Evolutionary conservation across 2,888 invertebrate genomes (phyloP), one percentile per base, ranked within the genome.

Genomic region (Allacma fusca): DNA sequence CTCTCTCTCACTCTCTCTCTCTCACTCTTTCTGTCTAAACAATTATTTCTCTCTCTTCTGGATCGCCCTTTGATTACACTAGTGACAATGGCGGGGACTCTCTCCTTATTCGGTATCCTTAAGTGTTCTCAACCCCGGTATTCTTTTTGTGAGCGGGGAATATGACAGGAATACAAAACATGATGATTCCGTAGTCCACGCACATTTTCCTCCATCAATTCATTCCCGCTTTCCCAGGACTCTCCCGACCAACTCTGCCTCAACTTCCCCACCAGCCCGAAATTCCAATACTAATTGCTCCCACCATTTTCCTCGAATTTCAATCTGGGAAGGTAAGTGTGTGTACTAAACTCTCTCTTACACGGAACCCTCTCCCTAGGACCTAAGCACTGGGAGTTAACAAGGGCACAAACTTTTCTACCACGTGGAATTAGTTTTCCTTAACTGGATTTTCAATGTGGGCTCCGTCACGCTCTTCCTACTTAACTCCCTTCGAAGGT

Each of bases 151-250:
- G 16, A 16, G 50, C 16, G 5, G n/a, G 50, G 16, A 16, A 50
- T 50, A 50, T 50, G 50, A 50, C 9, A 50, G 50, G 50, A 50
- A 50, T 50, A 50, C 50, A 50, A 50, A 50, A 50, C 50, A 50
- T 19, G 16, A 50, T 5, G 50, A 50, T 50, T 50, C 19, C 19
- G 50, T 50, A 50, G 50, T 50, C 50, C 50, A 50, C 16, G 50
- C 50, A 50, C 50, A 50, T 50, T 2, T 50, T n/a, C 19, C 16
- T 16, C 50, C 50, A 50, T n/a, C 19, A 5, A 50, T 50, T 50
- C 50, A 50, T 19, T 50, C 50, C 50, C 50, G 40, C 40, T 40
- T 40, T 13, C 40, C 40, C n/a, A n/a, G n/a, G n/a, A 40, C 40
- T 40, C 40, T 40, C 13, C n/a, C n/a, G n/a, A n/a, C n/a, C n/a